Evolutionary conservation across 2,113 vertebrate species (phyloP).

Genomic region (Falcunculus frontatus): DNA sequence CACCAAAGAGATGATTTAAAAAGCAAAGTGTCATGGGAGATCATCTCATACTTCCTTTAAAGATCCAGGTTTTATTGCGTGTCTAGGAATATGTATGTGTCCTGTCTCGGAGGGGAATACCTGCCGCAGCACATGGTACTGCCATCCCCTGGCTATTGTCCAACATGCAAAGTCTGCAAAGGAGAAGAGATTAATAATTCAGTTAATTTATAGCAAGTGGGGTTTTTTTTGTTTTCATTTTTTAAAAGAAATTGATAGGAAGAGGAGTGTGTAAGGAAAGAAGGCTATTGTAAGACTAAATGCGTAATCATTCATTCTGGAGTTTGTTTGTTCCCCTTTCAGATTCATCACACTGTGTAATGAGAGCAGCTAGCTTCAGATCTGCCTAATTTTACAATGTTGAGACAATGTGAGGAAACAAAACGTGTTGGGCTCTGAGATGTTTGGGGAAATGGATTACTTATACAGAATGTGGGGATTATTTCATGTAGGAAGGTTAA

Average conservation of each 20-base stretch:
- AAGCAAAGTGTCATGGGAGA: background rate
- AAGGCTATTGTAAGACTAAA: slow-evolving; percentile 8
- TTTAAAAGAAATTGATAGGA: slow-evolving; percentile 24
- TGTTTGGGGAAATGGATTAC: background rate
- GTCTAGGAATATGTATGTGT: slow-evolving; percentile 28
- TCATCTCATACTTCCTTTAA: slow-evolving; percentile 21
- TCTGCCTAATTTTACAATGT: slow-evolving; percentile 2
- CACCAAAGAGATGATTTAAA: slow-evolving; percentile 22
- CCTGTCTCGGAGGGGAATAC: slow-evolving; percentile 40
- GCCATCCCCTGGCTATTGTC: slow-evolving; percentile 40
- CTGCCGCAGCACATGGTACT: slow-evolving; percentile 16
- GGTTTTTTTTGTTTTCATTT: background rate
- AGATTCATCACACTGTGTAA: slow-evolving; percentile 8
- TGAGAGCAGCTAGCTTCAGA: slow-evolving; percentile 13
- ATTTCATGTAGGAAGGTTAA: background rate
- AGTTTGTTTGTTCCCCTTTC: slow-evolving; percentile 30
- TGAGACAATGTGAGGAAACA: background rate
- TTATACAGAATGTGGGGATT: background rate
- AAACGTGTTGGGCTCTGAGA: background rate
- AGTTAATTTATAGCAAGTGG: slow-evolving; percentile 54
- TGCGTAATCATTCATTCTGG: slow-evolving; percentile 37
- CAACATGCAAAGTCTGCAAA: slow-evolving; percentile 31
- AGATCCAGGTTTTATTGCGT: slow-evolving; percentile 11
- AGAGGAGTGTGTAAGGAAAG: slow-evolving; percentile 8
- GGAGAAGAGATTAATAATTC: slow-evolving; percentile 63